Percentiles rank a stretch among this genome's conserved stretches.
Evolutionary conservation across 2,797 vertebrate genomes (phyloP).

Genomic region (Oryzias sinensis): DNA sequence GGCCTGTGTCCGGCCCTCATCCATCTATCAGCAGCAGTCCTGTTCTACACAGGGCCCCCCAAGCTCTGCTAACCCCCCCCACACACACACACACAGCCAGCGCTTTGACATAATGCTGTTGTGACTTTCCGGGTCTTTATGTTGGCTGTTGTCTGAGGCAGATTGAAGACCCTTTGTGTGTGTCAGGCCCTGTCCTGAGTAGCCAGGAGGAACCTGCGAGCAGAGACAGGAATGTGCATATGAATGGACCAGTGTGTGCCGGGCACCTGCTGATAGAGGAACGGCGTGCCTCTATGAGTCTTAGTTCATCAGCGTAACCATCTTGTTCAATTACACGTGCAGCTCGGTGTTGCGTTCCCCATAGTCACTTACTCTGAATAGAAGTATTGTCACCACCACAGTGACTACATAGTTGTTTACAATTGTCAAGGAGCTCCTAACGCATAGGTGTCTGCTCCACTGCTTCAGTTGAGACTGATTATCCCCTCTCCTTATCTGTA

Average conservation of each 20-base stretch:
- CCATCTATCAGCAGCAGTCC: constrained; percentile 71
- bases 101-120: constrained; percentile 67
- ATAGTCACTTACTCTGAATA: constrained; percentile 43
- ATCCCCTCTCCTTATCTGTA: constrained; percentile 8
- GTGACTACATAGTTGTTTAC: constrained; percentile 34
- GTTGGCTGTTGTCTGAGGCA: constrained; percentile 73
- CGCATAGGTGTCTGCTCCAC: constrained; percentile 30
- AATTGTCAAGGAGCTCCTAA: constrained; percentile 13
- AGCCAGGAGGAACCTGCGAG: constrained; percentile 66
- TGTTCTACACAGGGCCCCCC: constrained; percentile 46
- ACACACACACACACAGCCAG: constrained; percentile 34
- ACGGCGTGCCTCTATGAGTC: constrained; percentile 51
- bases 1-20: constrained; percentile 60
- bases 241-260: constrained; percentile 71
- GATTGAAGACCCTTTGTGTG: constrained; percentile 76
- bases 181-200: constrained; percentile 69
- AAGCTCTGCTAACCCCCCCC: constrained; percentile 44
- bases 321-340: constrained; percentile 72
- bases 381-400: constrained; percentile 38
- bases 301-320: constrained; percentile 65
- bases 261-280: constrained; percentile 75
- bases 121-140: constrained; percentile 78
- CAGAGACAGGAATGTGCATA: constrained; percentile 73
- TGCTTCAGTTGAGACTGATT: constrained; percentile 43
- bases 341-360: constrained; percentile 46